phyloP scores from a whole-genome alignment of 2,113 vertebrate species.

The Gopherus evgoodei region DNA sequence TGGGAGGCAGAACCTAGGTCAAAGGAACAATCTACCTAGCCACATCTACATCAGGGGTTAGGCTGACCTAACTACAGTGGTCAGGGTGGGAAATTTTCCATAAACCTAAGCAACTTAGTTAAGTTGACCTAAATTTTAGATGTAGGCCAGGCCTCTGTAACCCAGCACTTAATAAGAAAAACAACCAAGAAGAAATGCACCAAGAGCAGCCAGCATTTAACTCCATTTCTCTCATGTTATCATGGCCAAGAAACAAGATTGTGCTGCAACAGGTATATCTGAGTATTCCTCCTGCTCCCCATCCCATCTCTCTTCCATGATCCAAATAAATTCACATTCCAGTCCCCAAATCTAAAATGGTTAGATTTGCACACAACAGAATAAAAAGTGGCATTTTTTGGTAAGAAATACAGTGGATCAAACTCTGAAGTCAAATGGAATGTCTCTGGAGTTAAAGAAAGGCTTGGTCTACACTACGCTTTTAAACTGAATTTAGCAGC shows the following conservation, averaged over 20 bases:
- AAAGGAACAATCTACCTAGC: too few relatives aligned
- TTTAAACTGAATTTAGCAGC: too few relatives aligned
- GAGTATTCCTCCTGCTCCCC: background rate
- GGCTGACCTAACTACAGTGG: background rate
- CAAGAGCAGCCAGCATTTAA: background rate
- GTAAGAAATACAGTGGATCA: background rate
- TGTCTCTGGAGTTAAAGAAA: background rate
- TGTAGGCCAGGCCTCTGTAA: background rate
- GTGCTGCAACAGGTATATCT: background rate
- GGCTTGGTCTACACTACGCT: too few relatives aligned
- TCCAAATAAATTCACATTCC: background rate
- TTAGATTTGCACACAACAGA: background rate
- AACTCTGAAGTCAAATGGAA: background rate
- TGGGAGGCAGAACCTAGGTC: too few relatives aligned
- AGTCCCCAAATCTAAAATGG: background rate
- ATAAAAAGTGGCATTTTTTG: background rate
- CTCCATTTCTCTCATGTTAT: background rate
- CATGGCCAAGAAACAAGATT: accelerated
- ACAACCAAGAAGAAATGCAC: background rate
- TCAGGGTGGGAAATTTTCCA: background rate
- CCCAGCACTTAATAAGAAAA: background rate
- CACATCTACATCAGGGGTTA: background rate
- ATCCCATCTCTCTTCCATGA: background rate
- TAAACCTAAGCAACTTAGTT: background rate
- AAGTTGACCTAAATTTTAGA: background rate